Evolutionary conservation across 2,888 invertebrate genomes (phyloP).

Genomic region (Thymelicus acteon): DNA sequence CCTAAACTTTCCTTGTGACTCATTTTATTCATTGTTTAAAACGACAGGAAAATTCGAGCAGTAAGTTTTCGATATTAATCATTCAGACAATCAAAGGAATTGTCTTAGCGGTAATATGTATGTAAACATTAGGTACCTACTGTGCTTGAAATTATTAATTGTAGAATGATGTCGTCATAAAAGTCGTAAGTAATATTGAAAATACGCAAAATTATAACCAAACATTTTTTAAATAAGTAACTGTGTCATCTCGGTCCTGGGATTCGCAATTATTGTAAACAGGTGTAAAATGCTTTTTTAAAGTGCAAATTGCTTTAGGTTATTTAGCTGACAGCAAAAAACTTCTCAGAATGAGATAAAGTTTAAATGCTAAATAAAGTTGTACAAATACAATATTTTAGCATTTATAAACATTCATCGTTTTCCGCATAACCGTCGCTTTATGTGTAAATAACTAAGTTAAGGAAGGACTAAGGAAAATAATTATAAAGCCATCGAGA

Average conservation of each 20-base stretch:
- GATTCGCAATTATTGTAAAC: not conserved
- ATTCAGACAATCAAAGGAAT: too few species aligned
- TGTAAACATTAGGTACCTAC: too few species aligned
- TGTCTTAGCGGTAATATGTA: too few species aligned
- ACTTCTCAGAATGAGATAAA: conserved; percentile 12
- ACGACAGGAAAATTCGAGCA: not conserved
- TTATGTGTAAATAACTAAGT: conserved; percentile 17
- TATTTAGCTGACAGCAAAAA: conserved; percentile 3
- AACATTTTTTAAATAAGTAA: not conserved
- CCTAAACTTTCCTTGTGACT: too few species aligned
- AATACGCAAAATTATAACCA: not conserved
- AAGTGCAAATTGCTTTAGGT: not conserved
- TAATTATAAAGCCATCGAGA: conserved; percentile 49
- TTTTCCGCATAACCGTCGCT: conserved; percentile 11
- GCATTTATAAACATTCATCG: conserved; percentile 5
- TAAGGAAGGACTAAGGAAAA: conserved; percentile 40
- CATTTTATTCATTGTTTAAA: not conserved
- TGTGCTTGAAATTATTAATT: not conserved
- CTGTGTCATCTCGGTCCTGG: conserved; percentile 6
- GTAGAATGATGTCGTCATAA: conserved; percentile 8
- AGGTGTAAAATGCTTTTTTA: conserved; percentile 1
- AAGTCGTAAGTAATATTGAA: not conserved
- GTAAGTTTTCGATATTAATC: too few species aligned
- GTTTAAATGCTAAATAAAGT: conserved; percentile 4
- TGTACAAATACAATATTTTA: conserved; percentile 12